phyloP scores from a whole-genome alignment of 2,113 vertebrate species.

The rat (Rattus norvegicus) region GRCr8 NC_086028.1:61637501-61638000 shows the following conservation, averaged over 20 bases:
- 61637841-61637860: too few species aligned
- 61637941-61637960: not conserved
- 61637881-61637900: not conserved
- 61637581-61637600: not conserved
- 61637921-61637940: not conserved
- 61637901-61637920: not conserved
- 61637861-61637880: not conserved
- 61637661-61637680: not conserved
- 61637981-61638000: not conserved
- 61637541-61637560: too few species aligned
- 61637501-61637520: not conserved
- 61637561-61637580: not conserved
- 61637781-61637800: not conserved
- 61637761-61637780: not conserved
- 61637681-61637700: not conserved
- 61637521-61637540: not conserved
- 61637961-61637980: too few species aligned
- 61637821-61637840: not conserved
- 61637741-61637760: not conserved
- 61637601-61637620: fast-evolving
- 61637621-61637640: not conserved
- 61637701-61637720: not conserved
- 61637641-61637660: not conserved
- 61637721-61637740: not conserved
- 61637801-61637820: not conserved